Evolutionary conservation across 2,797 vertebrate genomes (phyloP).

Genomic region (Salarias fasciatus): DNA sequence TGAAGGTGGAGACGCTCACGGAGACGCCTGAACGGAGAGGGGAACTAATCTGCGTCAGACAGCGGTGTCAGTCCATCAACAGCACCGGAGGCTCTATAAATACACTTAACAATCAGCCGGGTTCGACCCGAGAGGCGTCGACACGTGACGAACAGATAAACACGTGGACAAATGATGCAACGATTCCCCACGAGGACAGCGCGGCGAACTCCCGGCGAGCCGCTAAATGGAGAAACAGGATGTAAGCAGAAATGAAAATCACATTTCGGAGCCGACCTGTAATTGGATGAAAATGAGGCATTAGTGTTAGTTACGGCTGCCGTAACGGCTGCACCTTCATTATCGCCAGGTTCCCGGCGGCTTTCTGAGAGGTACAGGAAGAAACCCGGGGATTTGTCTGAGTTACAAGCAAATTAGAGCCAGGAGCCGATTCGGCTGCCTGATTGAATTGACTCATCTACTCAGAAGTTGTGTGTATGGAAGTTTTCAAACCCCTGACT

Average conservation of each 20-base stretch:
- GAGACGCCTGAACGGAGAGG: slow-evolving; percentile 86
- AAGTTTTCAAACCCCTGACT: slow-evolving; percentile 7
- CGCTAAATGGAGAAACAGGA: slow-evolving; percentile 35
- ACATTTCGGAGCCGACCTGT: slow-evolving; percentile 41
- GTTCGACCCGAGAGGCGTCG: slow-evolving; percentile 20
- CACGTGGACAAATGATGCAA: slow-evolving; percentile 42
- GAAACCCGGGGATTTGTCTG: slow-evolving; percentile 12
- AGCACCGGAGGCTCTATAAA: slow-evolving; percentile 63
- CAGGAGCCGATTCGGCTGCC: slow-evolving; percentile 12
- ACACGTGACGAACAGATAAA: slow-evolving; percentile 53
- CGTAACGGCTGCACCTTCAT: slow-evolving; percentile 28
- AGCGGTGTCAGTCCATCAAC: no score
- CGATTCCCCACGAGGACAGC: slow-evolving; percentile 24
- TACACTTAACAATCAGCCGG: slow-evolving; percentile 48
- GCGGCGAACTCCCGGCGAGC: slow-evolving; percentile 18
- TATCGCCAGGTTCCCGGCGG: slow-evolving; percentile 15
- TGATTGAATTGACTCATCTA: slow-evolving; percentile 14
- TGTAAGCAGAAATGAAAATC: slow-evolving; percentile 35
- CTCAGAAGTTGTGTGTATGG: background rate
- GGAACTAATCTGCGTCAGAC: background rate
- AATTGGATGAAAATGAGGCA: slow-evolving; percentile 65
- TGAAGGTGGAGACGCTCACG: slow-evolving; percentile 96
- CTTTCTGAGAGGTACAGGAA: background rate
- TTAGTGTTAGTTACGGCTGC: slow-evolving; percentile 18
- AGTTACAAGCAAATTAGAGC: slow-evolving; percentile 19